Evolutionary conservation across 2,888 invertebrate species (phyloP), one percentile per base, ranked within the genome.

Genomic region (Quadriops clusia): DNA sequence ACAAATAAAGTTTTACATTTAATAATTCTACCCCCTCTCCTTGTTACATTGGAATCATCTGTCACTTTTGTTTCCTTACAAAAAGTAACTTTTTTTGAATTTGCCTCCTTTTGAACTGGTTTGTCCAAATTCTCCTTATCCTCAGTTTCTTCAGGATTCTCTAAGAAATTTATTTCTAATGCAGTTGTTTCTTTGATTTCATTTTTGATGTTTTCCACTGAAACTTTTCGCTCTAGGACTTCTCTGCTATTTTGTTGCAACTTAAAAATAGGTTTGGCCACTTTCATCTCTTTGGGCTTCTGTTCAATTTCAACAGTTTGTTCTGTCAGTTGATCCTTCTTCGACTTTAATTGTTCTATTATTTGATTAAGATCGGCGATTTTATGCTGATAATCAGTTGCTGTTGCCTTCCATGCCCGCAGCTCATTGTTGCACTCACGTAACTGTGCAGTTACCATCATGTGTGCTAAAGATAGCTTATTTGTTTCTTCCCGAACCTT

Each of bases 401-500:
- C 38, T 23, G 41, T 38, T 6, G 44, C 30, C 20, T 37, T 28
- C 40, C 43, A 43, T 17, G 37, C 37, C 12, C 43, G 31, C 17
- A 40, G 38, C 21, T 48, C 42, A 14, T 36, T 36, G 17, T 45
- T 43, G 2, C 42, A 40, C 7, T 45, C 33, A 14, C 33, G 41
- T 15, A 47, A 30, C 7, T 40, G 34, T 1, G 13, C 23, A 2
- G 39, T 28, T 14, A 43, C 17, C 13, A 42, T 20, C 11, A 32
- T 31, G 7, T 33, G 30, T 8, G 39, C 33, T 17, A 40, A 24
- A 7, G 44, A 37, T 13, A 30, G 37, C 5, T 29, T 11, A 3
- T 33, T 24, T 5, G 40, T 8, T 23, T 40, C 30, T 2, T 39
- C 35, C 10, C 30, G 29, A 17, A 43, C 17, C 4, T 41, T 32